These are phyloP conservation scores for Trachurus trachurus DNA, from an alignment of 2,797 vertebrate genomes.

Conservation along the genomic window DNA sequence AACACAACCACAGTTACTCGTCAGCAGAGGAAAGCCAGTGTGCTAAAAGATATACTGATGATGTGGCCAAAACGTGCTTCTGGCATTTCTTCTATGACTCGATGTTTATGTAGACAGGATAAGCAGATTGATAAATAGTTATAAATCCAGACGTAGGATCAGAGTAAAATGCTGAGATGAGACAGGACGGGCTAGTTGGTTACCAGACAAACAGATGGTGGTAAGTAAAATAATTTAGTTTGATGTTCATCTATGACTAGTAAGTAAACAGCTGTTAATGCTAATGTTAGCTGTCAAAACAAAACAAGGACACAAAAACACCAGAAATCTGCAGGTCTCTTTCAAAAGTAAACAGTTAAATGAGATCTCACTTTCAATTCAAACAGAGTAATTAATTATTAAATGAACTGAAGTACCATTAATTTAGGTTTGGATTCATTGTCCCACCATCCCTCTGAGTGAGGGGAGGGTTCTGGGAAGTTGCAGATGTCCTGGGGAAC, in stretches of 20 bases:
- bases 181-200: too few relatives aligned
- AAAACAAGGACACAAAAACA: background rate
- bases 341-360: background rate
- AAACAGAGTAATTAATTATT: background rate
- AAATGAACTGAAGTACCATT: conserved; percentile 55
- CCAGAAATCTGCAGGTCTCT: background rate
- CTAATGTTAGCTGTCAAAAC: too few relatives aligned
- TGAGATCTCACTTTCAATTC: background rate
- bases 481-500: conserved; percentile 88
- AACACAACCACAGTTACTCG: conserved; percentile 2
- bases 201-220: too few relatives aligned
- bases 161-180: too few relatives aligned
- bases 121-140: background rate
- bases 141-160: background rate
- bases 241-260: too few relatives aligned
- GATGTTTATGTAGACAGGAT: background rate
- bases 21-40: background rate
- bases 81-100: background rate
- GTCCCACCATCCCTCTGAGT: conserved; percentile 93
- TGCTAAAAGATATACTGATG: too few relatives aligned
- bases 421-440: conserved; percentile 86
- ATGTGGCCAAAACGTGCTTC: too few relatives aligned
- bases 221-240: too few relatives aligned
- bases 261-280: too few relatives aligned
- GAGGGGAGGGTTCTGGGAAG: conserved; percentile 82